Percentiles rank a stretch among this genome's conserved stretches.
phyloP scores from a whole-genome alignment of 2,113 vertebrate genomes.

The Clarias macrocephalus region DNA sequence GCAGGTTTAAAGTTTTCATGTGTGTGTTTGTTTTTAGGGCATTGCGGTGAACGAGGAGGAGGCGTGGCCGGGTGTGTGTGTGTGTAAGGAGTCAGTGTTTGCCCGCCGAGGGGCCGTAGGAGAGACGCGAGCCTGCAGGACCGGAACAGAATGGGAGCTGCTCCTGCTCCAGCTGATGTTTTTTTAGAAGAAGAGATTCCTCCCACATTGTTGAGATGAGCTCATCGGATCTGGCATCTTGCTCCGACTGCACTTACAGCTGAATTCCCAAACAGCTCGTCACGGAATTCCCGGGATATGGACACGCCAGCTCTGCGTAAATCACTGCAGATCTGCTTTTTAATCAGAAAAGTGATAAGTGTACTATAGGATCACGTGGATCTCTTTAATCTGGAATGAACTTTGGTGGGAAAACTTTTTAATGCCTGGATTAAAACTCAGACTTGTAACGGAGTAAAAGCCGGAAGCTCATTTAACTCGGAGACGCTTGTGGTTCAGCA shows the following conservation, averaged over 20 bases:
- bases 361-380: background rate
- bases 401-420: conserved; percentile 37
- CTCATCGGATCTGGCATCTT: background rate
- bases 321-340: background rate
- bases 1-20: background rate
- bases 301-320: background rate
- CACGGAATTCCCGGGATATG: background rate
- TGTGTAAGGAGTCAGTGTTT: background rate
- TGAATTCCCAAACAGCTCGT: background rate
- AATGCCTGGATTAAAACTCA: conserved; percentile 13
- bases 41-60: background rate
- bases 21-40: background rate
- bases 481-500: conserved; percentile 13
- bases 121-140: background rate
- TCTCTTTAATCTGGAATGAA: conserved; percentile 27
- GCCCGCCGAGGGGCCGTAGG: background rate
- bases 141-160: background rate
- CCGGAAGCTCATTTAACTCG: background rate
- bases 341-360: background rate
- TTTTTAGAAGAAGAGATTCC: background rate
- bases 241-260: background rate
- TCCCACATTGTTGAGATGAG: background rate
- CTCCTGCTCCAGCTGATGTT: background rate
- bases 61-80: background rate
- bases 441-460: background rate